Base-by-base conservation (phyloP, 2,113 vertebrate species). In the Capra hircus region DNA sequence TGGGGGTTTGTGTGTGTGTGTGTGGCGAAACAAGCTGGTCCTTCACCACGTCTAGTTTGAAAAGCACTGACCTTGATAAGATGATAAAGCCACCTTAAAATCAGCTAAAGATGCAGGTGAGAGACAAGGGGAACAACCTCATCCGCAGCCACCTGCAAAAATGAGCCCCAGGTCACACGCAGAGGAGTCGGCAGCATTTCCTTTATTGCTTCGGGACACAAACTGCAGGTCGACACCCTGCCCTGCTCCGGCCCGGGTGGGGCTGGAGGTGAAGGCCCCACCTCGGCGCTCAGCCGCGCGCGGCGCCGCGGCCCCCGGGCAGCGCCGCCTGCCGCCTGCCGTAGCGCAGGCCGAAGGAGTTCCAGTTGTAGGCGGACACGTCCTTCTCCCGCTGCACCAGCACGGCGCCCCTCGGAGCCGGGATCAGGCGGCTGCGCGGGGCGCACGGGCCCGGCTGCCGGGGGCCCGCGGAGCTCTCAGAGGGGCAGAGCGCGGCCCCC, bases 281-380 rank as follows among this genome's bases (percentile, higher is more conserved):
- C n/a, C 27, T 33, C 85, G 2, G 19, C 10, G 9, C n/a, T 93
- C 92, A 74, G 14, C 74, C 27, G 80, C 28, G 90, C 21, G n/a
- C 86, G 19, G n/a, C 55, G 67, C 64, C 33, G n/a, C 43, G 19
- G 33, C 53, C 4, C 0, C 27, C n/a, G 84, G 86, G 92, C 1
- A 97, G 55, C 1, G 16, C 62, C 0, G 43, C 33, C 86, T 87
- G 90, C 94, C 98, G 97, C 97, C 99, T 98, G 60, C 99, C 99
- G 0, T 99, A 99, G 93, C 99, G 98, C 64, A 99, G 97, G 19
- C 99, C 99, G 4, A 99, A 99, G 17, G 99, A 99, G 91, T 99
- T 99, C 98, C 99, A 99, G 95, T 99, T 99, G 97, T 99, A 99
- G 40, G 98, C 80, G 0, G 98, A 96, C n/a, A 98, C 94, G 82